Conservation (phyloP, 2,113 vertebrate genomes). For the Rhinoptilus africanus region DNA sequence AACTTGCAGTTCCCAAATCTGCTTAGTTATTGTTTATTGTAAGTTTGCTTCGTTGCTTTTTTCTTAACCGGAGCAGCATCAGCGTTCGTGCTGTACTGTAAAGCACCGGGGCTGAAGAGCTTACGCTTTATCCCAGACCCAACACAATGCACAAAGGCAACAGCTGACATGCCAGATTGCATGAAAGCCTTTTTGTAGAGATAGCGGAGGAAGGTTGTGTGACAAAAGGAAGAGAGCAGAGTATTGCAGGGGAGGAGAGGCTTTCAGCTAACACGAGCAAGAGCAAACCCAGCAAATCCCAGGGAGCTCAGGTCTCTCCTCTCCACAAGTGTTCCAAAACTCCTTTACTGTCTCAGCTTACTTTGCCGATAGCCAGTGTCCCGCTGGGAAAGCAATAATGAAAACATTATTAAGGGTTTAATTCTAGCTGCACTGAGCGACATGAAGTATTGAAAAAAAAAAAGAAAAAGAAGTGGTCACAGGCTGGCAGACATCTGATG, state of each 20-base stretch:
- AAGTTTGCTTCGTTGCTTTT: neutral
- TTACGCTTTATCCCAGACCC: neutral
- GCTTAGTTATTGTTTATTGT: neutral
- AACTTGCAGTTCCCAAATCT: neutral
- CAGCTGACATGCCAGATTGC: constrained; percentile 43
- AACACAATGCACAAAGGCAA: constrained; percentile 53
- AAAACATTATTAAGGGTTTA: neutral
- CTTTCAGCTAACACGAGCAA: neutral
- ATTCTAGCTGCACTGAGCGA: neutral
- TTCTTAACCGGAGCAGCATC: neutral
- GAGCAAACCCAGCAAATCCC: neutral
- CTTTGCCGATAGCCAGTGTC: neutral
- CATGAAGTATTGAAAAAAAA: neutral
- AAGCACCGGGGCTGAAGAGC: constrained; percentile 19
- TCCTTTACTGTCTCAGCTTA: neutral
- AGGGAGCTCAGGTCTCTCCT: neutral
- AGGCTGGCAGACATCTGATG: neutral
- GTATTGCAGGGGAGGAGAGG: neutral
- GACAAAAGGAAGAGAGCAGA: neutral
- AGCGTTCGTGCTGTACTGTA: neutral
- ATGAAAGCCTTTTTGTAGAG: constrained; percentile 27
- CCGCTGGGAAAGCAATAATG: neutral
- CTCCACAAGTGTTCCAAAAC: neutral
- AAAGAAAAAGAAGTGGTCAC: neutral
- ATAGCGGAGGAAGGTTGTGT: neutral